Evolutionary conservation across 2,888 invertebrate genomes (phyloP), one percentile per base, ranked within the genome.

Genomic region (Cephus pygmeus): DNA sequence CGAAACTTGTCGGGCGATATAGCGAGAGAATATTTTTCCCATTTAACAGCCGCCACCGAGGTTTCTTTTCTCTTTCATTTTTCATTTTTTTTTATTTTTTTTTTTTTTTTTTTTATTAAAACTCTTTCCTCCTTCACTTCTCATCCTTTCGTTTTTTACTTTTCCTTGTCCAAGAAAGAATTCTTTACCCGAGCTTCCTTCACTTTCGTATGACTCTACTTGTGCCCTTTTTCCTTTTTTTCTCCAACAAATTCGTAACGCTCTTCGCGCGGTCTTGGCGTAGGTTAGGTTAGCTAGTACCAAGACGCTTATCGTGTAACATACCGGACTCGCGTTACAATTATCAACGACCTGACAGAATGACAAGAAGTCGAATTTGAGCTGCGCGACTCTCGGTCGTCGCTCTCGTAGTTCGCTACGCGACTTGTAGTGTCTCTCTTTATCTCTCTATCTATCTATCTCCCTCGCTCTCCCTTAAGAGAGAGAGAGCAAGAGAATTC

Each of bases 321-420:
- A 89, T 90, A 86, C 88, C 87, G 86, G 85, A 87, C 86, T 90
- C 88, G 84, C 83, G 84, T 90, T 89, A 88, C 89, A 83, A 83
- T 90, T 90, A 90, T 90, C 90, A 87, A 85, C 86, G 85, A 86
- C 84, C 88, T 82, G 82, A 81, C 82, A 81, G 82, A 40, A 40
- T 40, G 15, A 1, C 40, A 15, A 40, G 40, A 85, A 85, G 85
- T 86, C 87, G 82, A 87, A 89, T 87, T 85, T 85, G 88, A 89
- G 81, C 82, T 40, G 34, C 30, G 56, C 34, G 34, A 23, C 12
- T 69, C 76, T 69, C 30, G 34, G 15, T 35, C 69, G 69, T 35
- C 34, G 69, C 69, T 69, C n/a, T 36, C n/a, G 34, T n/a, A 34
- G 34, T 35, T 34, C 34, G 73, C 73, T 23, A 33, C n/a, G 35